phyloP scores from a whole-genome alignment of 2,113 vertebrate genomes.

The Poeciliopsis turrubarensis region DNA sequence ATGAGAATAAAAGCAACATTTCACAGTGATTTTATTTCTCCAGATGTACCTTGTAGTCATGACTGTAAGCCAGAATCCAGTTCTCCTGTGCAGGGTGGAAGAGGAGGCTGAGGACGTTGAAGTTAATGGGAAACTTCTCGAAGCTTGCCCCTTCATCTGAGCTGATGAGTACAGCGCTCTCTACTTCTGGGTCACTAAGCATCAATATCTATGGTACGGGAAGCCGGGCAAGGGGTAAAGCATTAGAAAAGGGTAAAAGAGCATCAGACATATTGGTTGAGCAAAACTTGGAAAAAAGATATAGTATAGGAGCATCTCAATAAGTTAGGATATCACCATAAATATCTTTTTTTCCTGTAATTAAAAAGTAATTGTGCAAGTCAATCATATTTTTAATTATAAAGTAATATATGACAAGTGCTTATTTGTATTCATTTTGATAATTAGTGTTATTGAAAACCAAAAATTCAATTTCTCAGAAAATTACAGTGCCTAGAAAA shows the following conservation, averaged over 20 bases:
- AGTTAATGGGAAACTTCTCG: slow-evolving; percentile 91
- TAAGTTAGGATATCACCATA: neutral
- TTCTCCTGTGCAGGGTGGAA: slow-evolving; percentile 94
- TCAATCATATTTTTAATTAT: too few species aligned
- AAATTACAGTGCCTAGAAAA: neutral
- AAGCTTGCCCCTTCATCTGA: slow-evolving; percentile 95
- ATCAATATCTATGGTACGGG: slow-evolving; percentile 90
- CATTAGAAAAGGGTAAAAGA: slow-evolving; percentile 33
- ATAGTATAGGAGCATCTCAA: neutral
- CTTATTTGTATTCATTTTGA: neutral
- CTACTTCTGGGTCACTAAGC: slow-evolving; percentile 93
- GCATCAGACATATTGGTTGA: slow-evolving; percentile 28
- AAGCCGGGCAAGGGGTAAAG: slow-evolving; percentile 29
- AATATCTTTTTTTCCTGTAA: neutral
- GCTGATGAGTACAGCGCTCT: slow-evolving; percentile 94
- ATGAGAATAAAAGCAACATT: neutral
- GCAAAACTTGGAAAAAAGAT: slow-evolving; percentile 11
- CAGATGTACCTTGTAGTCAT: slow-evolving; percentile 90
- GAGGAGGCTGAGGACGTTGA: slow-evolving; percentile 93
- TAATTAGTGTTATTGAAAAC: neutral
- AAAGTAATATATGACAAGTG: neutral
- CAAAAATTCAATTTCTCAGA: neutral
- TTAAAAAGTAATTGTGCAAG: neutral
- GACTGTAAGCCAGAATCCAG: slow-evolving; percentile 95
- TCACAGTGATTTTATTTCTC: slow-evolving; percentile 6